Evolutionary conservation across 1,140 invertebrate genomes (phyloP), one percentile per base, ranked within the genome.

Genomic region (Heterodera carotae): DNA sequence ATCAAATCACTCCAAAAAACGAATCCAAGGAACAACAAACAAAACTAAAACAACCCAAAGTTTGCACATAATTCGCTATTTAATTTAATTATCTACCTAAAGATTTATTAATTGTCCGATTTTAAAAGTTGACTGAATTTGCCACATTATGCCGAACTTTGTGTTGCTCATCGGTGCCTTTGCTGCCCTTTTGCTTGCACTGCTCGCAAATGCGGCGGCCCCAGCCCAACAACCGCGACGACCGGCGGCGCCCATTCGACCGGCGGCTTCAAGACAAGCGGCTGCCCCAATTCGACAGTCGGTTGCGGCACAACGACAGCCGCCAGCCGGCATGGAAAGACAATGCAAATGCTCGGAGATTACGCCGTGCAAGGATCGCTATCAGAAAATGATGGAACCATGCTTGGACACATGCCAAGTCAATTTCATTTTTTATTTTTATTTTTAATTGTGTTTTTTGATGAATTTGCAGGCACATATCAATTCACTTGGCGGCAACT

Each of bases 401-500:
- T 53, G 48, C 48, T 53, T 53, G 48, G 48, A 53, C 48, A 53
- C 48, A 5, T 53, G 48, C 48, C 48, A 53, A 53, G 48, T 53
- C 15, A 15, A 22, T 18, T 18, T 53, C 3, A 43, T 43, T 39
- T 39, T 8, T 2, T 43, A 43, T 43, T 43, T 10, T 8, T 8
- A 39, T 7, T 7, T 2, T 43, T 12, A 43, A 43, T 12, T 2
- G 39, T n/a, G 36, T 4, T 6, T 6, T 39, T 39, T 39, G 36
- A 76, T 29, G 29, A 22, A n/a, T 18, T 69, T 48, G 29, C 67
- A 81, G 78, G 33, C 82, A 7, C 78, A 83, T 18, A 43, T 76
- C 25, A 34, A 80, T 60, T 69, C 82, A 2, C 48, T 82, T n/a
- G 80, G 80, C 10, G 80, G 74, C 33, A 84, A 82, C 56, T 82